phyloP scores from a whole-genome alignment of 2,888 invertebrate species.

The Coecobrya sp. region DNA sequence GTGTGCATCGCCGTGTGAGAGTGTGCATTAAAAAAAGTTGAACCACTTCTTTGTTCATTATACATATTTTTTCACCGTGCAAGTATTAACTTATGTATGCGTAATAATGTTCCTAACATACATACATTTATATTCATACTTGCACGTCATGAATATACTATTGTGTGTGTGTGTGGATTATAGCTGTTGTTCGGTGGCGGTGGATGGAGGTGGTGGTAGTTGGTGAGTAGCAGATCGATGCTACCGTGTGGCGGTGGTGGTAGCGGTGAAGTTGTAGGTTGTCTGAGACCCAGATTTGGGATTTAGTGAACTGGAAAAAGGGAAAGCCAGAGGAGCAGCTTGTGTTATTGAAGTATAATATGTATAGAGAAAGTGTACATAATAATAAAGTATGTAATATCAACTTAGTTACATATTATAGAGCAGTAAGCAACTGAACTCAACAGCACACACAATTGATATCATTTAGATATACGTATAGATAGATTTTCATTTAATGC shows the following conservation, averaged over 20 bases:
- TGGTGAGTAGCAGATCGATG: conserved; percentile 76
- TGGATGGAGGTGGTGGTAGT: conserved; percentile 45
- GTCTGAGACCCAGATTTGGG: conserved; percentile 79
- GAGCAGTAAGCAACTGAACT: not conserved
- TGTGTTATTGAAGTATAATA: conserved; percentile 5
- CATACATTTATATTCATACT: too few relatives aligned
- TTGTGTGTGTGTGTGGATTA: conserved; percentile 40
- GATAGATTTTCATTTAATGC: conserved; percentile 69
- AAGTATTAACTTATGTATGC: not conserved
- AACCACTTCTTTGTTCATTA: conserved; percentile 5
- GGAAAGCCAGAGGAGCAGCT: conserved; percentile 51
- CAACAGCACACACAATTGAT: conserved; percentile 41
- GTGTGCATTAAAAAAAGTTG: conserved; percentile 9
- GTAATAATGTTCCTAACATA: too few relatives aligned
- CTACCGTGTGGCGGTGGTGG: conserved; percentile 66
- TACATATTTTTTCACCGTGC: not conserved
- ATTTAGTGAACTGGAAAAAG: conserved; percentile 78
- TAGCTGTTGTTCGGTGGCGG: conserved; percentile 26
- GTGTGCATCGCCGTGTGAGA: not conserved
- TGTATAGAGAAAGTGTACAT: not conserved
- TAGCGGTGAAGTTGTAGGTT: conserved; percentile 71
- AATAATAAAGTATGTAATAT: too few relatives aligned
- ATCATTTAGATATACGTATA: conserved; percentile 63
- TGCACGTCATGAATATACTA: not conserved
- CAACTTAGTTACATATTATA: too few relatives aligned